A percentile compares a stretch with the other conserved stretches of the same genome.
Conservation (phyloP, 35 echinoderm and acorn worm species). For the Patiria miniata region DNA sequence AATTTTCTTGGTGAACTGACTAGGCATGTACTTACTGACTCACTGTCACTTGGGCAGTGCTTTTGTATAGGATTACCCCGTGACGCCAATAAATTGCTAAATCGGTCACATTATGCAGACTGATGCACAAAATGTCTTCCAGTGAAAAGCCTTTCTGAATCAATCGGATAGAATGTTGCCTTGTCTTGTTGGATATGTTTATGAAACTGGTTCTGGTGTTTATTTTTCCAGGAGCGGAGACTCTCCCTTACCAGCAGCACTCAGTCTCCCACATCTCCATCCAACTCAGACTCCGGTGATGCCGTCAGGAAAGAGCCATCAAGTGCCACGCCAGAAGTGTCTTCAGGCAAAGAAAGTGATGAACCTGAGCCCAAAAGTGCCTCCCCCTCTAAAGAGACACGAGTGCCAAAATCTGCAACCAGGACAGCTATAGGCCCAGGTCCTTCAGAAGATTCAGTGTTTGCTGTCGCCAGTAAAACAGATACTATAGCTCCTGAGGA, state of each 20-base stretch:
- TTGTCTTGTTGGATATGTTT: no score
- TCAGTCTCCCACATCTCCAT: neutral
- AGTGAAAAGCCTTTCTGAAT: no score
- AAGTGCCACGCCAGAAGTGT: neutral
- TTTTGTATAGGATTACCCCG: no score
- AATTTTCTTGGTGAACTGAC: no score
- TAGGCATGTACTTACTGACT: no score
- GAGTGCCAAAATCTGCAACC: neutral
- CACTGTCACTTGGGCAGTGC: no score
- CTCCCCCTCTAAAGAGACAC: neutral
- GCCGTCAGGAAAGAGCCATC: neutral
- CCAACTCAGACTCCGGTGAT: neutral
- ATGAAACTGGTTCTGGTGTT: no score
- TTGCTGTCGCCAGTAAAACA: neutral
- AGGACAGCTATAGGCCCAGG: conserved; percentile 19
- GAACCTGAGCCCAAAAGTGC: neutral
- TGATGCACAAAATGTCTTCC: no score
- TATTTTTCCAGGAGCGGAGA: neutral
- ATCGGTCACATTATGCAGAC: no score
- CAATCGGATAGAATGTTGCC: no score
- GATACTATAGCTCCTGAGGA: neutral
- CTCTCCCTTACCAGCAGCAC: neutral
- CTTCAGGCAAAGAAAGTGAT: neutral
- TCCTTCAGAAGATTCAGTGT: neutral
- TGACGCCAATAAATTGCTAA: no score